Conservation (phyloP, 2,888 invertebrate genomes). For the Drosophila prostipennis region DNA sequence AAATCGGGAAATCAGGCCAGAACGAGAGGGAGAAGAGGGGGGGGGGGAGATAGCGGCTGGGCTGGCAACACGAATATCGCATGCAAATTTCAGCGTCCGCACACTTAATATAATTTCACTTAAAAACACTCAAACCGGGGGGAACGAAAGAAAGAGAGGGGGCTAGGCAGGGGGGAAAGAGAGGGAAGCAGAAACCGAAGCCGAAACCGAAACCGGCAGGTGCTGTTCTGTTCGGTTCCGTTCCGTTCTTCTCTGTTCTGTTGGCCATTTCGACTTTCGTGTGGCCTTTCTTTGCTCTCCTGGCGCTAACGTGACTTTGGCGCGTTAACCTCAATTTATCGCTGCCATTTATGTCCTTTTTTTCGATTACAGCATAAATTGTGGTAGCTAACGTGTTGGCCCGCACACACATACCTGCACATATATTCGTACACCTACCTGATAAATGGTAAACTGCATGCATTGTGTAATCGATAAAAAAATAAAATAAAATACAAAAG, state of each 20-base stretch:
- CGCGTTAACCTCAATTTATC: slow-evolving; percentile 80
- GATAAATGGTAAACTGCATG: slow-evolving; percentile 76
- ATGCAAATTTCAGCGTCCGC: slow-evolving; percentile 75
- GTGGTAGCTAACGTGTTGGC: slow-evolving; percentile 71
- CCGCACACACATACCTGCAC: slow-evolving; percentile 14
- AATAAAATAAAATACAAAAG: slow-evolving; percentile 30
- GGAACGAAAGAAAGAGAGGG: not conserved
- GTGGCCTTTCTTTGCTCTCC: slow-evolving; percentile 36
- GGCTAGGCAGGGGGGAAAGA: not conserved
- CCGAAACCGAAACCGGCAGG: not conserved
- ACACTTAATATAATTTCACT: slow-evolving; percentile 80
- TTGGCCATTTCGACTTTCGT: slow-evolving; percentile 61
- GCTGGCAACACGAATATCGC: slow-evolving; percentile 63
- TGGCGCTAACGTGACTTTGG: slow-evolving; percentile 68
- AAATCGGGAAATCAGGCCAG: slow-evolving; percentile 8
- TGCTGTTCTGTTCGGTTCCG: slow-evolving; percentile 28
- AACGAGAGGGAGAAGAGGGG: not conserved
- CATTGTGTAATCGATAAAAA: slow-evolving; percentile 77
- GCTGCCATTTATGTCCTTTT: slow-evolving; percentile 78
- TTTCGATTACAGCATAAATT: slow-evolving; percentile 78
- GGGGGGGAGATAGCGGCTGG: not conserved
- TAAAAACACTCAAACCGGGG: slow-evolving; percentile 55
- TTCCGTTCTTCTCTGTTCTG: slow-evolving; percentile 25
- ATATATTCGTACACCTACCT: slow-evolving; percentile 40
- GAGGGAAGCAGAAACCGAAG: not conserved